Conservation (phyloP, 2,113 vertebrate genomes). For the Heptranchias perlo region DNA sequence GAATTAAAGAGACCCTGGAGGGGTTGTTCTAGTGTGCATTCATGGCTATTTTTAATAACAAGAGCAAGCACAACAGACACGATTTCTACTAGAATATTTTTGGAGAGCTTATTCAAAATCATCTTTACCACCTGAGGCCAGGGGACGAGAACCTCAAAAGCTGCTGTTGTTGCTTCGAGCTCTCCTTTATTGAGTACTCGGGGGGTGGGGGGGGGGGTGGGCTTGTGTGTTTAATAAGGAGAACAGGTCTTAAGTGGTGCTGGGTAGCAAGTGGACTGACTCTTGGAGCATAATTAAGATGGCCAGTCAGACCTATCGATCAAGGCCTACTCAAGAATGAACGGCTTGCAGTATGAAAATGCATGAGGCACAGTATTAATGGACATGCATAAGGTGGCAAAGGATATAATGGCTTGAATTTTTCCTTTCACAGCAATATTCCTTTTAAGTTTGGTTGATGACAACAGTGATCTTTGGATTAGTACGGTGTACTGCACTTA, state of each 20-base stretch:
- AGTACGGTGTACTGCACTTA: background rate
- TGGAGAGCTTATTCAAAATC: constrained; percentile 62
- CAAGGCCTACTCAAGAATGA: constrained; percentile 36
- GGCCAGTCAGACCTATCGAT: constrained; percentile 45
- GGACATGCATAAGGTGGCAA: background rate
- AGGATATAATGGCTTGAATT: background rate
- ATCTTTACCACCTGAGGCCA: constrained; percentile 62
- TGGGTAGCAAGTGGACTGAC: constrained; percentile 47
- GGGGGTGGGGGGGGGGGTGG: no score
- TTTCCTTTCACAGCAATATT: background rate
- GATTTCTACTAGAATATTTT: constrained; percentile 48
- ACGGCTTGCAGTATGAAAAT: constrained; percentile 14
- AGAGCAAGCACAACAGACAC: constrained; percentile 59
- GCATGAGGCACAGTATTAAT: background rate
- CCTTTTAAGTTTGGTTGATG: background rate
- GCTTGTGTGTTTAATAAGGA: constrained; percentile 40
- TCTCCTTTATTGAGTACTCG: constrained; percentile 41
- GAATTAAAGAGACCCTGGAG: constrained; percentile 61
- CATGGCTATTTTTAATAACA: constrained; percentile 69
- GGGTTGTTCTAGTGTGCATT: constrained; percentile 60
- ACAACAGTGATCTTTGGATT: background rate
- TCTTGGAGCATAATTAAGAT: constrained; percentile 55
- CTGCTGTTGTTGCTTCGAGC: constrained; percentile 45
- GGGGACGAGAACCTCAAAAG: constrained; percentile 49
- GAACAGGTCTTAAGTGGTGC: constrained; percentile 41